A percentile compares a stretch with the other conserved stretches of the same genome.
These are phyloP conservation scores for Bovichtus diacanthus DNA, from an alignment of 2,797 vertebrate species.

Conservation along the genomic window DNA sequence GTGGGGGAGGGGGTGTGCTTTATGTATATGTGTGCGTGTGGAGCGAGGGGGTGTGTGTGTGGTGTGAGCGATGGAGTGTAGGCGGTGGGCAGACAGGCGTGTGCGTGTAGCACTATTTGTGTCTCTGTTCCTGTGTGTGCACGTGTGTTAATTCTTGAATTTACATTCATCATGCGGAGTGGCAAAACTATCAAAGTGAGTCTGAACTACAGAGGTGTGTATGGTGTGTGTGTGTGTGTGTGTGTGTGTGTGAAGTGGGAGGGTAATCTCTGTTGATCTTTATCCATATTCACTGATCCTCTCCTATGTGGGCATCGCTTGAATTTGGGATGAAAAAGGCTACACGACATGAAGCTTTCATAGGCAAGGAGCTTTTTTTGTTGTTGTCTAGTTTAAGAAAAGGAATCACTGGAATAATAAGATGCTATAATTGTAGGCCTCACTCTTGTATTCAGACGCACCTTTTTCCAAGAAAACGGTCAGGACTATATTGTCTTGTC, in stretches of 20 bases:
- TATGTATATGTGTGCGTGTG: conserved; percentile 24
- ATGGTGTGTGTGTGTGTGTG: conserved; percentile 8
- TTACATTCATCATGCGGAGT: conserved; percentile 27
- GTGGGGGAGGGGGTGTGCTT: conserved; percentile 12
- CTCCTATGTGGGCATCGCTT: conserved; percentile 35
- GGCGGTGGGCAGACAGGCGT: conserved; percentile 24
- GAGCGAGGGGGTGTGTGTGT: conserved; percentile 2
- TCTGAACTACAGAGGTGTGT: conserved; percentile 16
- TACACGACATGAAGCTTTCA: conserved; percentile 40
- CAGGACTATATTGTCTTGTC: neutral
- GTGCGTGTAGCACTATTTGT: conserved; percentile 14
- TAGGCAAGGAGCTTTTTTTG: conserved; percentile 21
- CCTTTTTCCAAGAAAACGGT: conserved; percentile 8
- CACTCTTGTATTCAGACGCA: neutral
- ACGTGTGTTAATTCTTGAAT: conserved; percentile 31
- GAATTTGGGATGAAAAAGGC: conserved; percentile 31
- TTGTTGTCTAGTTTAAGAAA: conserved; percentile 53
- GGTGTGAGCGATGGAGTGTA: conserved; percentile 23
- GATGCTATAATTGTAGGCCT: too few species aligned
- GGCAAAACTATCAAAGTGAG: conserved; percentile 4
- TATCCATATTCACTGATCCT: conserved; percentile 43
- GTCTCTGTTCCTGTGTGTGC: conserved; percentile 9
- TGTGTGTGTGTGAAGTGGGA: neutral
- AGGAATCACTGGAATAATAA: conserved; percentile 7
- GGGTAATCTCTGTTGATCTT: conserved; percentile 23